Percentiles rank a stretch among this genome's conserved stretches.
Evolutionary conservation across 1,140 invertebrate genomes (phyloP).

Genomic region (Lamellibrachia luymesi): DNA sequence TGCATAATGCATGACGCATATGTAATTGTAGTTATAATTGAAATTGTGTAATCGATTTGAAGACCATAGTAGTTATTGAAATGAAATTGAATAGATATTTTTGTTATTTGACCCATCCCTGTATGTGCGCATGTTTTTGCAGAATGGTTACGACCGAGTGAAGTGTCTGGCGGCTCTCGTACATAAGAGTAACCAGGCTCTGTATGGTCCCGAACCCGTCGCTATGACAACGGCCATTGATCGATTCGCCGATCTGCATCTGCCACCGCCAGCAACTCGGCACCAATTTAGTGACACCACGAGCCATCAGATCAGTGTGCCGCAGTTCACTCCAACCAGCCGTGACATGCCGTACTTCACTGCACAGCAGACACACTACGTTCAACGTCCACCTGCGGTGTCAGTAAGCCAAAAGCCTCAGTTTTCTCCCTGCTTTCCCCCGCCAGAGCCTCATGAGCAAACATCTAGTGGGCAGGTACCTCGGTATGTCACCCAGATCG

Average conservation of each 20-base stretch:
- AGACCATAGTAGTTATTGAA: background rate
- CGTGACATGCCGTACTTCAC: background rate
- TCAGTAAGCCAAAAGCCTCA: background rate
- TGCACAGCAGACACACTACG: background rate
- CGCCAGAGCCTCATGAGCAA: background rate
- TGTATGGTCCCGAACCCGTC: background rate
- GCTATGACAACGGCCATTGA: background rate
- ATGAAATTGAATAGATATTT: background rate
- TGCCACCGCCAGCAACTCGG: background rate
- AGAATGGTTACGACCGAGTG: background rate
- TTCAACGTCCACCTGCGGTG: background rate
- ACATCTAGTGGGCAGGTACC: background rate
- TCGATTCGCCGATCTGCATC: background rate
- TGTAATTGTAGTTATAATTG: background rate
- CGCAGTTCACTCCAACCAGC: background rate
- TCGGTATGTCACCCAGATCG: background rate
- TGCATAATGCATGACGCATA: too few relatives aligned
- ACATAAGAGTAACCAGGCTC: background rate
- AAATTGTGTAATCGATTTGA: background rate
- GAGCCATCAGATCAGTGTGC: background rate
- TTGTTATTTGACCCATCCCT: background rate
- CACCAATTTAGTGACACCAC: background rate
- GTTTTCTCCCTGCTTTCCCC: background rate
- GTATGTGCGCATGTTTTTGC: background rate
- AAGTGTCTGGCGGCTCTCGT: background rate